Base-by-base conservation (phyloP, 2,888 invertebrate species). In the Melangyna quadrimaculata region DNA sequence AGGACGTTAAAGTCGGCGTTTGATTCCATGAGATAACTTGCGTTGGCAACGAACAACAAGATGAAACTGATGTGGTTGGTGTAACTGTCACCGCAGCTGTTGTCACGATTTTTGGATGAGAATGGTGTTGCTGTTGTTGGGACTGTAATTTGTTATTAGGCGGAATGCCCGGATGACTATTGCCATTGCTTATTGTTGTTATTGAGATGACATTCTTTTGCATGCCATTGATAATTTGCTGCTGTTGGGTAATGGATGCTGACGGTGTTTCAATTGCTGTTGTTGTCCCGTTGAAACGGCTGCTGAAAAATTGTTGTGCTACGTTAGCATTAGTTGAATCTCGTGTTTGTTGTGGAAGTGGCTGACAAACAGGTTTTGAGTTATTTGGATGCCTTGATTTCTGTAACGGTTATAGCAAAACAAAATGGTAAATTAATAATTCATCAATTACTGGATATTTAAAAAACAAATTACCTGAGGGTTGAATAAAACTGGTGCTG, bases 401-500 rank as follows among this genome's bases (percentile, higher is more conserved):
- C 84, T 84, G 53, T 2, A 65, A 69, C 22, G 8, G 17, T 43
- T 14, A 24, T 27, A n/a, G 8, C n/a, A n/a, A n/a, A n/a, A 27
- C 3, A 55, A 29, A 5, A 2, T 22, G 7, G 19, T 12, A 57
- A 40, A 57, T 17, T 8, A 10, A 14, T 40, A 12, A 2, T 22
- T 37, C 1, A 12, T 35, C 1, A 5, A 1, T 53, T 19, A 2
- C 10, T 5, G 1, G 1, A 10, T 10, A 24, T 24, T 9, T 9
- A 48, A 48, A 1, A 10, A 8, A 7, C 51, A 35, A 59, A 75
- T 87, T 88, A 92, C 92, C 90, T 92, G 92, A 88, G 92, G 90
- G 89, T 91, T 92, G 88, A 91, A 92, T 89, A 91, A 88, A 89
- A 91, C 91, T 88, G 91, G 91, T 87, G 91, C 89, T 86, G 90